Base-by-base conservation (phyloP, 2,797 vertebrate species). In the Allobates femoralis region DNA sequence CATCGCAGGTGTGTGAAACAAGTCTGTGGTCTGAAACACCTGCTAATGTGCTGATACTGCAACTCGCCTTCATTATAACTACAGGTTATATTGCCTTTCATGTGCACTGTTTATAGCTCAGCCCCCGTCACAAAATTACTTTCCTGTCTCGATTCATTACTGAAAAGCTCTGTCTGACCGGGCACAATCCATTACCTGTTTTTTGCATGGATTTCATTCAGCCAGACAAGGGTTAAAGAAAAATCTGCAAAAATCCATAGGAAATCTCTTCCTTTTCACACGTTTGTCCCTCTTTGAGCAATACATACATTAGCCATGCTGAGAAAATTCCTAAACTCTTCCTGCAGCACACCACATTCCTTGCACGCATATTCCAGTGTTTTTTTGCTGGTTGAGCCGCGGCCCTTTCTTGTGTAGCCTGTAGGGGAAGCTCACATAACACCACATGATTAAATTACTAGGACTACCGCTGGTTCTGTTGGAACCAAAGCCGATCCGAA, bases 401-500 rank as follows among this genome's bases (percentile, higher is more conserved):
- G 56, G 75, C 28, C 69, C 69, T 84, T 81, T 87, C 69, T 88
- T 85, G 82, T 84, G 14, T 18, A 64, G 75, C 76, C 60, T 81
- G 79, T 81, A 75, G 78, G 83, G 83, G 71, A 84, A 81, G 82
- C 82, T 88, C 87, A 32, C 71, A 81, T 88, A 88, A 75, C 82
- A 64, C 55, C 55, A 32, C 56, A 58, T 21, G 60, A 77, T 87
- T 83, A 73, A 21, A 79, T 79, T 78, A 76, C 83, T 56, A 46
- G 37, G 69, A 74, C 86, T 69, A 81, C 83, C 53, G 83, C 83
- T 81, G 74, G 69, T 83, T 85, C 78, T 85, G 58, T 67, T 85
- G 83, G 86, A 77, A 81, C 69, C 62, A 81, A 85, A 69, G 67
- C 69, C 51, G 11, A 58, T 55, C 50, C 51, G 55, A 85, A 67